phyloP scores from a whole-genome alignment of 2,113 vertebrate species.

The Hepsetus odoe region DNA sequence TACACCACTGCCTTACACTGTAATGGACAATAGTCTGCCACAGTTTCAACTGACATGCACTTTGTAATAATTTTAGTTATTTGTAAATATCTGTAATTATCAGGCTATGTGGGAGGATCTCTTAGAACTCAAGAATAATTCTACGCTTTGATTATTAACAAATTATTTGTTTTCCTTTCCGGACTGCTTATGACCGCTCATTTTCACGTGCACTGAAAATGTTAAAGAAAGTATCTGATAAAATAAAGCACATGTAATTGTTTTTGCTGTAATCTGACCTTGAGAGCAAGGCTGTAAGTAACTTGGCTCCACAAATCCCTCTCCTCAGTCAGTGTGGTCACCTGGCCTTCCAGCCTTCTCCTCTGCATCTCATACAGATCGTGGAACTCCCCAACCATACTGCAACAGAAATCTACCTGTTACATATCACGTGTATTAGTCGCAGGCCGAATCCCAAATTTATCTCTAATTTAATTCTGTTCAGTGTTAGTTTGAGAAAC shows the following conservation, averaged over 20 bases:
- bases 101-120: background rate
- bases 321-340: constrained; percentile 76
- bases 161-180: too few species aligned
- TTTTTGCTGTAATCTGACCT: constrained; percentile 75
- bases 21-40: too few species aligned
- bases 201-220: too few species aligned
- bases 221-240: background rate
- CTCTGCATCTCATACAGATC: constrained; percentile 83
- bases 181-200: too few species aligned
- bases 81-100: too few species aligned
- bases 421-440: background rate
- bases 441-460: too few species aligned
- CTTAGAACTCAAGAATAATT: background rate
- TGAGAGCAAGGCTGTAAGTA: constrained; percentile 76
- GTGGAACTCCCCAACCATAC: constrained; percentile 82
- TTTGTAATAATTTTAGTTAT: too few species aligned
- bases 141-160: too few species aligned
- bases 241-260: background rate
- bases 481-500: too few species aligned
- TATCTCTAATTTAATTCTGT: too few species aligned
- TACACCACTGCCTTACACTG: too few species aligned
- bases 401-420: constrained; percentile 52
- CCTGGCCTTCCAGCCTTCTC: constrained; percentile 76
- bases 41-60: too few species aligned
- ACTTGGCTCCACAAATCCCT: constrained; percentile 81